Evolutionary conservation across 2,113 vertebrate genomes (phyloP).

Genomic region (Melospiza georgiana): DNA sequence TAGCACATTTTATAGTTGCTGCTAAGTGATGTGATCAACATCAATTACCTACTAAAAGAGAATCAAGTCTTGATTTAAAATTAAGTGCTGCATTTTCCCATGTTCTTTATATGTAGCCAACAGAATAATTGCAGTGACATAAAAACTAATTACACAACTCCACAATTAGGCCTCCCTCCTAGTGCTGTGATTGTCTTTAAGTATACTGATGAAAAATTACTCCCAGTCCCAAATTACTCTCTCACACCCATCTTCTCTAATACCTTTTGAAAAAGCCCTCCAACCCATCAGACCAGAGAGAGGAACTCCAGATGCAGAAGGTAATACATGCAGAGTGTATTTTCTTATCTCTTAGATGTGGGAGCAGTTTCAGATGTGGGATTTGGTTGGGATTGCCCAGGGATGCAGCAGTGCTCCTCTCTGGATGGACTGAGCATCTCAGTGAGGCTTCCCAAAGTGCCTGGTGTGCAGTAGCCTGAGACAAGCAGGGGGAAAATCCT

Average conservation of each 20-base stretch:
- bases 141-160: constrained; percentile 73
- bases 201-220: constrained; percentile 58
- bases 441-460: neutral
- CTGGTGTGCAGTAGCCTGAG: fast-evolving
- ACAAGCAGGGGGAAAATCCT: neutral
- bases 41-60: constrained; percentile 79
- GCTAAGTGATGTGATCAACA: constrained; percentile 78
- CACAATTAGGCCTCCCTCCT: constrained; percentile 68
- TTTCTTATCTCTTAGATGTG: neutral
- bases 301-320: neutral
- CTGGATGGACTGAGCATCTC: neutral
- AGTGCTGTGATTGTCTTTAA: constrained; percentile 64
- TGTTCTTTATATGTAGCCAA: constrained; percentile 74
- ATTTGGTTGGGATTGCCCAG: neutral
- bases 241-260: neutral
- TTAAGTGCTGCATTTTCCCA: constrained; percentile 72
- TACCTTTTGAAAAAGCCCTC: constrained; percentile 5
- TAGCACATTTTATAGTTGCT: constrained; percentile 70
- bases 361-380: neutral
- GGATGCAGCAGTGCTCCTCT: neutral
- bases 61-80: constrained; percentile 77
- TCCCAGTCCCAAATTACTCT: constrained; percentile 19
- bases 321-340: neutral
- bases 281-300: neutral
- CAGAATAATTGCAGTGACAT: constrained; percentile 70